Evolutionary conservation across 2,888 invertebrate species (phyloP).

Genomic region (Drosophila phalerata): DNA sequence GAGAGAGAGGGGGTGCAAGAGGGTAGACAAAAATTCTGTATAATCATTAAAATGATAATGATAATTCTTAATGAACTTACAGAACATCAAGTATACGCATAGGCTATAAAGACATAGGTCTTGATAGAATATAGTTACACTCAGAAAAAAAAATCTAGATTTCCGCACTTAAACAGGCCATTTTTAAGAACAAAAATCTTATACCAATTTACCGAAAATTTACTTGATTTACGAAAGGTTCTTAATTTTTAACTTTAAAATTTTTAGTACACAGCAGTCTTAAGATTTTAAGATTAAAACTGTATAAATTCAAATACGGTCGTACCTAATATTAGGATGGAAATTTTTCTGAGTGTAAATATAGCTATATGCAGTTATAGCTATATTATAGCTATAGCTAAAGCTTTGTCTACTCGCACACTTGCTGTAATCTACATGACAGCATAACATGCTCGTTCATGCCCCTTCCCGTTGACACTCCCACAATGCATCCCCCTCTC

Average conservation of each 20-base stretch:
- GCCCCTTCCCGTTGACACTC: slow-evolving; percentile 24
- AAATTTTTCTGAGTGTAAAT: too few species aligned
- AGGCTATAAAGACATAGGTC: slow-evolving; percentile 4
- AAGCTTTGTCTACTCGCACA: background rate
- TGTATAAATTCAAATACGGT: too few species aligned
- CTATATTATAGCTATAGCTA: slow-evolving; percentile 18
- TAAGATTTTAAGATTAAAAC: too few species aligned
- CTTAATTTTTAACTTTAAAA: too few species aligned
- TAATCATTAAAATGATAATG: too few species aligned
- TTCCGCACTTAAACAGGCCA: too few species aligned
- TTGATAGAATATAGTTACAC: background rate
- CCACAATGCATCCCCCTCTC: slow-evolving; percentile 8
- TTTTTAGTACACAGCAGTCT: too few species aligned
- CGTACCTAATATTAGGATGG: too few species aligned
- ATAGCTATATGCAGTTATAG: too few species aligned
- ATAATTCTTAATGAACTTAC: slow-evolving; percentile 27
- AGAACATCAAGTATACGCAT: slow-evolving; percentile 2
- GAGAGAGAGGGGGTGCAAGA: background rate
- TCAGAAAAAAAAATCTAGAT: background rate
- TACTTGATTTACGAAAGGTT: too few species aligned
- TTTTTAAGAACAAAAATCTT: too few species aligned
- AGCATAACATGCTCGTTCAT: slow-evolving; percentile 18
- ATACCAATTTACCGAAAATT: too few species aligned
- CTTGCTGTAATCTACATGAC: slow-evolving; percentile 50
- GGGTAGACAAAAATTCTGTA: background rate